Base-by-base conservation (phyloP, 2,888 invertebrate species). In the Drosophila setosimentum region DNA sequence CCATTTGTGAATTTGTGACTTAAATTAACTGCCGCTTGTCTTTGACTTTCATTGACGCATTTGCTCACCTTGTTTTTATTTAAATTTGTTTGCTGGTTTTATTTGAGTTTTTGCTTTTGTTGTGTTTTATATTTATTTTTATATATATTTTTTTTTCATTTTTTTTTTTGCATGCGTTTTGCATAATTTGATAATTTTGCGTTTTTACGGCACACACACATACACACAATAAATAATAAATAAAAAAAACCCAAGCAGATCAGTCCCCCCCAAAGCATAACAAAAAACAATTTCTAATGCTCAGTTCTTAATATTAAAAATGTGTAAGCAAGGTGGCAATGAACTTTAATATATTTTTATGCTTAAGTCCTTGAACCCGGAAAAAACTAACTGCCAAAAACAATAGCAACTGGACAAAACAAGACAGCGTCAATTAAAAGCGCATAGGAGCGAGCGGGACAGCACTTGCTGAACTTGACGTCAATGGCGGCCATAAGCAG, bases 11-110 rank as follows among this genome's bases (percentile, higher is more conserved):
- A 29, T 55, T 18, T 54, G 32, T 55, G 66, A 80, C 64, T 86
- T 68, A 58, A 86, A 70, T 86, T 83, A 80, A 70, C 40, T 51
- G 73, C 61, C 48, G 73, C 16, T 45, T 24, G 45, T 66, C 60
- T 63, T 63, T 62, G 78, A 88, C 89, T 89, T 89, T 88, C 89
- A 84, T 84, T 89, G 84, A 84, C 84, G 84, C 82, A 88, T 84
- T 88, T 76, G 89, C 69, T 84, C 84, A 84, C 84, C 84, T 89
- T 87, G 89, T 89, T 87, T 79, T 80, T 79, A 78, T 77, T 77
- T 65, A 81, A 78, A 78, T 79, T 71, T 51, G 33, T 64, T 29
- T 59, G 55, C 63, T 80, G 70, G 66, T 54, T 65, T 50, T 49
- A 60, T 45, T 45, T 24, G 24, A 16, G 49, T 76, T 73, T 59